These are phyloP conservation scores for Brachyhypopomus gauderio DNA, from an alignment of 2,113 vertebrate species.

Conservation along the genomic window DNA sequence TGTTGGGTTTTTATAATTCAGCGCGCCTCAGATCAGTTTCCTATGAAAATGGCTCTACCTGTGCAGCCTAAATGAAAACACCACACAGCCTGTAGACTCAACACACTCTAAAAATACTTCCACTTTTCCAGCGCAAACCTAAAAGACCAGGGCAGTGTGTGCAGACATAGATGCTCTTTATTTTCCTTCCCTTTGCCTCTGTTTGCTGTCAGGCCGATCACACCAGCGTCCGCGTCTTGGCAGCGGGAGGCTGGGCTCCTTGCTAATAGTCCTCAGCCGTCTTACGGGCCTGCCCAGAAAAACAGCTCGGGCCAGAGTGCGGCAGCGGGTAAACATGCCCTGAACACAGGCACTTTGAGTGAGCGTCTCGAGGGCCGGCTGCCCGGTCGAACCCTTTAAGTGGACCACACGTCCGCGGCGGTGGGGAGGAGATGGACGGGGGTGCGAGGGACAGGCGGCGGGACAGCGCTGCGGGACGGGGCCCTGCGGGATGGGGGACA, in stretches of 20 bases:
- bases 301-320: slow-evolving; percentile 60
- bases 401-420: slow-evolving; percentile 71
- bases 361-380: slow-evolving; percentile 55
- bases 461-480: background rate
- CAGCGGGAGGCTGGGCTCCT: slow-evolving; percentile 39
- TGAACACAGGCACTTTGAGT: slow-evolving; percentile 49
- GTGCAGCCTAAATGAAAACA: slow-evolving; percentile 43
- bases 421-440: slow-evolving; percentile 59
- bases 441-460: slow-evolving; percentile 14
- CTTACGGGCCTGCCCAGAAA: slow-evolving; percentile 65
- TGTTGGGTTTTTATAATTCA: background rate
- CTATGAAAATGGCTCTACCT: slow-evolving; percentile 41
- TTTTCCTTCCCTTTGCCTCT: slow-evolving; percentile 46
- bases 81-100: slow-evolving; percentile 48
- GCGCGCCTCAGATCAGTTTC: slow-evolving; percentile 6
- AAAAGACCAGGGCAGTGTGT: slow-evolving; percentile 27
- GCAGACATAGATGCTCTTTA: slow-evolving; percentile 44
- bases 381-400: slow-evolving; percentile 63
- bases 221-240: slow-evolving; percentile 41
- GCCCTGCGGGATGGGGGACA: no score
- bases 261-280: slow-evolving; percentile 50
- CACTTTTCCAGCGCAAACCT: slow-evolving; percentile 36
- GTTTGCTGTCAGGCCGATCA: slow-evolving; percentile 48
- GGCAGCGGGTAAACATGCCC: slow-evolving; percentile 49
- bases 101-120: slow-evolving; percentile 54